These are phyloP conservation scores for Chloroclysta siterata DNA, from an alignment of 2,888 invertebrate species.

Conservation along the genomic window DNA sequence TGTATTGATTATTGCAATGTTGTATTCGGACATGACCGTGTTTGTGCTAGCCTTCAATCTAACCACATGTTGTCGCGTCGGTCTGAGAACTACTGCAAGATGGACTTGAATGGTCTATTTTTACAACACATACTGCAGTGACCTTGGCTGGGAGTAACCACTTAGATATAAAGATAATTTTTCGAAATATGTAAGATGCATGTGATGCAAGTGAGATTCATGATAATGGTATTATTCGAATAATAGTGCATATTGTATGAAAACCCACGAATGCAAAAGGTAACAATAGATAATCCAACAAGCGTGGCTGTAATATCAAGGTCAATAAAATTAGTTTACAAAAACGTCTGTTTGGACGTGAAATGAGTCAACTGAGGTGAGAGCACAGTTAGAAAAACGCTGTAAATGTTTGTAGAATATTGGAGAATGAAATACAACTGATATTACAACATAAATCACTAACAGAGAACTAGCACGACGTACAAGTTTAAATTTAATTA, in stretches of 20 bases:
- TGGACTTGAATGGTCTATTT: slow-evolving; percentile 8
- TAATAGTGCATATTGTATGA: neutral
- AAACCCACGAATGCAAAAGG: neutral
- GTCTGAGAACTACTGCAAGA: slow-evolving; percentile 11
- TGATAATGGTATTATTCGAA: too few relatives aligned
- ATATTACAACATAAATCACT: neutral
- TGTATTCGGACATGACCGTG: slow-evolving; percentile 29
- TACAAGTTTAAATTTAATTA: slow-evolving; percentile 2
- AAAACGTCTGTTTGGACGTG: slow-evolving; percentile 41
- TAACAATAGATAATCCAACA: neutral
- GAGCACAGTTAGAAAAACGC: slow-evolving; percentile 40
- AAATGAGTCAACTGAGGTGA: slow-evolving; percentile 50
- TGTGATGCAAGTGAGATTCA: too few relatives aligned
- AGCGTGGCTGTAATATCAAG: slow-evolving; percentile 45
- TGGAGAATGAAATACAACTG: neutral
- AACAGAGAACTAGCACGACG: neutral
- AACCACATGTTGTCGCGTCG: slow-evolving; percentile 32
- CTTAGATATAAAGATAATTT: neutral
- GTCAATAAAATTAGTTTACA: slow-evolving; percentile 61
- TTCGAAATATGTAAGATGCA: too few relatives aligned
- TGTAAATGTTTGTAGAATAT: slow-evolving; percentile 18
- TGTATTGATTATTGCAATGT: slow-evolving; percentile 22
- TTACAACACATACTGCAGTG: neutral
- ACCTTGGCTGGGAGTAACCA: slow-evolving; percentile 1
- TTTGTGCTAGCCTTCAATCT: slow-evolving; percentile 24